Conservation (phyloP, 2,113 vertebrate species). For the Lepus timidus region DNA sequence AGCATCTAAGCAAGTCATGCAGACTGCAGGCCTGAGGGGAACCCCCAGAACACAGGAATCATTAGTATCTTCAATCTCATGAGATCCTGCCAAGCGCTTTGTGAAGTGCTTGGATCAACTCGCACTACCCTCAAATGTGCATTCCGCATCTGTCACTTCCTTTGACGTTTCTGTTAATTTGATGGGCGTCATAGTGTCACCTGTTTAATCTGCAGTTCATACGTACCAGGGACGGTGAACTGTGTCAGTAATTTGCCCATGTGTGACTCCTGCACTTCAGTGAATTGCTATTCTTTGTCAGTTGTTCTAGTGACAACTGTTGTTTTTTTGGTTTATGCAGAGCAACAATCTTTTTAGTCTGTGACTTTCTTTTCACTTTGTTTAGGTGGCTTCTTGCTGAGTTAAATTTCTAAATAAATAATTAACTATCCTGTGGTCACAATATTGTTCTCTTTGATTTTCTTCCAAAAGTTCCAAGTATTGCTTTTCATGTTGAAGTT, state of each 20-base stretch:
- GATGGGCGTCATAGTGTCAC: neutral
- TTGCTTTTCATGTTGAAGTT: neutral
- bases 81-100: neutral
- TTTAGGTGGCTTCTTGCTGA: neutral
- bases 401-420: neutral
- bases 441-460: neutral
- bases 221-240: neutral
- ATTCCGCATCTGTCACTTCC: neutral
- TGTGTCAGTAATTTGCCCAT: neutral
- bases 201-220: neutral
- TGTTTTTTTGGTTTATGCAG: neutral
- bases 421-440: neutral
- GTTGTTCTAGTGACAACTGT: neutral
- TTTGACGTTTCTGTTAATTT: neutral
- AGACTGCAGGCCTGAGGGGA: neutral
- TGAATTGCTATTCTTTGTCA: neutral
- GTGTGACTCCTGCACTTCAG: neutral
- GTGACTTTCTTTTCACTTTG: constrained; percentile 10
- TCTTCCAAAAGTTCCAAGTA: neutral
- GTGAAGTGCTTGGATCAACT: neutral
- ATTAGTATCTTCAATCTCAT: neutral
- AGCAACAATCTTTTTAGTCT: neutral
- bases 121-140: fast-evolving
- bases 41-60: no score
- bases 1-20: neutral